Evolutionary conservation across 2,888 invertebrate genomes (phyloP).

Genomic region (Lasioglossum calceatum): DNA sequence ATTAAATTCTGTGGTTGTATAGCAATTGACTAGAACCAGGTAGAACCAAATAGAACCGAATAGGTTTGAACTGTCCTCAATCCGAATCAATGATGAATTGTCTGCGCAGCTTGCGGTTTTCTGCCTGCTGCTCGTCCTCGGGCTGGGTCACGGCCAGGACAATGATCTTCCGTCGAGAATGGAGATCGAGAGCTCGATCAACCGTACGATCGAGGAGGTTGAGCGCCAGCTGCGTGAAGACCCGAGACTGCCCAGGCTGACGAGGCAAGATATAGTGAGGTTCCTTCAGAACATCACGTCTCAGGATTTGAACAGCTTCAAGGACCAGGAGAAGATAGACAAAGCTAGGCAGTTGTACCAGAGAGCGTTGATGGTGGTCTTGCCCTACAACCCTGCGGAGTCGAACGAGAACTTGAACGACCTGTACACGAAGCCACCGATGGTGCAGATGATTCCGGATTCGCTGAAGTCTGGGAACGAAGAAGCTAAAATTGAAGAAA

Average conservation of each 20-base stretch:
- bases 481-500: background rate
- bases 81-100: background rate
- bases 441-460: constrained; percentile 86
- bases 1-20: background rate
- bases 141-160: constrained; percentile 73
- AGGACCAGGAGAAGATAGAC: constrained; percentile 76
- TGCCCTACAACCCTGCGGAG: constrained; percentile 88
- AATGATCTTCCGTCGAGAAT: constrained; percentile 74
- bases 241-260: constrained; percentile 87
- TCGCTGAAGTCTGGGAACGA: constrained; percentile 35
- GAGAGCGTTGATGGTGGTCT: constrained; percentile 88
- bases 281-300: constrained; percentile 87
- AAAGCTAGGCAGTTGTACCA: constrained; percentile 83
- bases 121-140: constrained; percentile 75
- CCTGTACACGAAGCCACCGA: constrained; percentile 88
- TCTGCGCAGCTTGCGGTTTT: constrained; percentile 76
- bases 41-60: no score
- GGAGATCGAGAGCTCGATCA: constrained; percentile 81
- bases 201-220: constrained; percentile 88
- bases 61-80: background rate
- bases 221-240: constrained; percentile 87
- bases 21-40: background rate
- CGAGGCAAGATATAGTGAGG: constrained; percentile 88
- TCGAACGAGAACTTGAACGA: constrained; percentile 87
- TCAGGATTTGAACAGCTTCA: constrained; percentile 73